Conservation (phyloP, 2,888 invertebrate genomes). For the Achlya flavicornis region DNA sequence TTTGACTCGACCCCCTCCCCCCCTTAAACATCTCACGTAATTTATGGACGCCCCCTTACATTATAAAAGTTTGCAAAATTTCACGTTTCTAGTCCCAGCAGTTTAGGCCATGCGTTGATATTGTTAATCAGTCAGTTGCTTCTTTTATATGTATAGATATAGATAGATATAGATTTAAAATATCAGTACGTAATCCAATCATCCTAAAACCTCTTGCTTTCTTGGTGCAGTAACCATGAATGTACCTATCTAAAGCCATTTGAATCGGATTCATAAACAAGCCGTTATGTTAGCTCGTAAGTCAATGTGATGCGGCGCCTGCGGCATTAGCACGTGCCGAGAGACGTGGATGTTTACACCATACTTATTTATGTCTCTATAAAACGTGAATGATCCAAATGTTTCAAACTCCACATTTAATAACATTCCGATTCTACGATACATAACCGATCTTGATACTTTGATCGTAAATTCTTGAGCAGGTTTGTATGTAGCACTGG, state of each 20-base stretch:
- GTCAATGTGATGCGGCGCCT: not conserved
- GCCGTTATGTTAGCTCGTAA: not conserved
- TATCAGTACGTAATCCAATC: not conserved
- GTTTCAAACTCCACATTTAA: not conserved
- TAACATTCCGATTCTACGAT: not conserved
- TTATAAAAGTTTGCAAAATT: too few relatives aligned
- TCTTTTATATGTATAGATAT: too few relatives aligned
- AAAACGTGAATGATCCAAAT: not conserved
- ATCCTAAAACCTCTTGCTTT: not conserved
- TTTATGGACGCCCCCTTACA: too few relatives aligned
- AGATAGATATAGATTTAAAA: too few relatives aligned
- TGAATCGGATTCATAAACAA: not conserved
- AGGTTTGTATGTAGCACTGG: not conserved
- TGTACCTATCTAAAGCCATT: not conserved
- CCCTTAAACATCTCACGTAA: too few relatives aligned
- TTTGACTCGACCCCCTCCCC: too few relatives aligned
- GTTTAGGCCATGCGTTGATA: too few relatives aligned
- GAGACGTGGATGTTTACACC: constrained; percentile 1
- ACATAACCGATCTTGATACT: not conserved
- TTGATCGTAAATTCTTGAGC: not conserved
- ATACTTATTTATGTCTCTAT: constrained; percentile 5
- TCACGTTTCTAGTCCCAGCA: too few relatives aligned
- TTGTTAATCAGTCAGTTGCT: too few relatives aligned
- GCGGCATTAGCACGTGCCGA: not conserved
- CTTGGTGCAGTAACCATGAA: not conserved